These are phyloP conservation scores for Tor tambroides DNA, from an alignment of 2,113 vertebrate genomes.

Conservation along the genomic window DNA sequence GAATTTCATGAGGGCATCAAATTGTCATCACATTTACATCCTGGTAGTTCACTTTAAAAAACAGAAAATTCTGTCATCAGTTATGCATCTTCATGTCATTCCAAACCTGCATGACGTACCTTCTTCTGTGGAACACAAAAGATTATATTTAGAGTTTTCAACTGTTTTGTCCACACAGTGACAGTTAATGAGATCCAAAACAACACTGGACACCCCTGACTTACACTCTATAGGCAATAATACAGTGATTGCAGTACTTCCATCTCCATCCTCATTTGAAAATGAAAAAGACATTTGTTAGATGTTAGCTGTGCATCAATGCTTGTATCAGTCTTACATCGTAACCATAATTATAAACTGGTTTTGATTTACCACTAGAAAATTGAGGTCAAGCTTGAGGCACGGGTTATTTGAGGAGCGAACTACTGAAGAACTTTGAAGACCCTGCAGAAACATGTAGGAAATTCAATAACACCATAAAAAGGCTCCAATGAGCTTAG, in stretches of 20 bases:
- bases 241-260: background rate
- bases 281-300: too few species aligned
- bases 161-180: background rate
- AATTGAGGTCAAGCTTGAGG: too few species aligned
- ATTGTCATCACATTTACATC: background rate
- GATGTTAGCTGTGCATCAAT: too few species aligned
- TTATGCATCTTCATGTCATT: background rate
- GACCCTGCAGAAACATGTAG: too few species aligned
- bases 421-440: too few species aligned
- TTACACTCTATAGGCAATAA: background rate
- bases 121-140: background rate
- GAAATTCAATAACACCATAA: too few species aligned
- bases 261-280: too few species aligned
- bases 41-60: background rate
- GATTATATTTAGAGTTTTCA: background rate
- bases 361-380: too few species aligned
- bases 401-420: too few species aligned
- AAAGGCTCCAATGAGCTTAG: too few species aligned
- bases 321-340: too few species aligned
- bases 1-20: background rate
- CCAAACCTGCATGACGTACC: background rate
- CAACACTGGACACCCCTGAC: background rate
- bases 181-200: background rate
- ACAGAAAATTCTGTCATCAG: background rate
- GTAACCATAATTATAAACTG: too few species aligned